phyloP scores from a whole-genome alignment of 1,140 invertebrate genomes.

The Hydropsyche tenuis region DNA sequence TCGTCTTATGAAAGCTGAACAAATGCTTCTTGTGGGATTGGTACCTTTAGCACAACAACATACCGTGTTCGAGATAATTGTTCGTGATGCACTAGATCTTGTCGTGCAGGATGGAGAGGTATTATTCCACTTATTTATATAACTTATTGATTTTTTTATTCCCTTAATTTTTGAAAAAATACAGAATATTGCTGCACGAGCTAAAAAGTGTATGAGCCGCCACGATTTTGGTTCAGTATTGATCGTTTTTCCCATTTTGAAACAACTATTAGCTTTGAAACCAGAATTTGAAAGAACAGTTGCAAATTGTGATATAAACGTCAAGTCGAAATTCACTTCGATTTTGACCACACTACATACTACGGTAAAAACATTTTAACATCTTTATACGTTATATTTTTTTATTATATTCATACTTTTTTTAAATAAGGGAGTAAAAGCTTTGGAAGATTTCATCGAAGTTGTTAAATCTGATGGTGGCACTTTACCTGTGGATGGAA shows the following conservation, averaged over 20 bases:
- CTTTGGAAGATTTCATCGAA: slow-evolving; percentile 92
- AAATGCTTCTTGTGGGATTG: slow-evolving; percentile 81
- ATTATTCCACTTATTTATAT: slow-evolving; percentile 38
- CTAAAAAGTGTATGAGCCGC: slow-evolving; percentile 78
- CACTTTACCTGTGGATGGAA: slow-evolving; percentile 88
- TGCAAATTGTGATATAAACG: slow-evolving; percentile 74
- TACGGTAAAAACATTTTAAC: slow-evolving; percentile 65
- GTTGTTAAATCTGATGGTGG: slow-evolving; percentile 85
- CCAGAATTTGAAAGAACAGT: slow-evolving; percentile 84
- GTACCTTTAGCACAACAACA: slow-evolving; percentile 81
- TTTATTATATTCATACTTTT: slow-evolving; percentile 43
- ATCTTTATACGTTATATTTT: slow-evolving; percentile 7
- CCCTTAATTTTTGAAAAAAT: slow-evolving; percentile 47
- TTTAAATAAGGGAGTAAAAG: slow-evolving; percentile 75
- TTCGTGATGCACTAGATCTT: slow-evolving; percentile 83
- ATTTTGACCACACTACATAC: slow-evolving; percentile 77
- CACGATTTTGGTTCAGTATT: slow-evolving; percentile 85
- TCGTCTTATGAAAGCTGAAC: slow-evolving; percentile 87
- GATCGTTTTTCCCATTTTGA: slow-evolving; percentile 85
- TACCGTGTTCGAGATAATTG: slow-evolving; percentile 84
- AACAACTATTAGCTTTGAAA: slow-evolving; percentile 79
- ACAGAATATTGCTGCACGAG: slow-evolving; percentile 76
- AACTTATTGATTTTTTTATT: background rate
- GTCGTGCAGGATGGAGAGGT: slow-evolving; percentile 87
- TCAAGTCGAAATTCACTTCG: slow-evolving; percentile 75